Percentiles rank a stretch among this genome's conserved stretches.
Conservation (phyloP, 2,113 vertebrate species). For the Myrmecobius fasciatus region DNA sequence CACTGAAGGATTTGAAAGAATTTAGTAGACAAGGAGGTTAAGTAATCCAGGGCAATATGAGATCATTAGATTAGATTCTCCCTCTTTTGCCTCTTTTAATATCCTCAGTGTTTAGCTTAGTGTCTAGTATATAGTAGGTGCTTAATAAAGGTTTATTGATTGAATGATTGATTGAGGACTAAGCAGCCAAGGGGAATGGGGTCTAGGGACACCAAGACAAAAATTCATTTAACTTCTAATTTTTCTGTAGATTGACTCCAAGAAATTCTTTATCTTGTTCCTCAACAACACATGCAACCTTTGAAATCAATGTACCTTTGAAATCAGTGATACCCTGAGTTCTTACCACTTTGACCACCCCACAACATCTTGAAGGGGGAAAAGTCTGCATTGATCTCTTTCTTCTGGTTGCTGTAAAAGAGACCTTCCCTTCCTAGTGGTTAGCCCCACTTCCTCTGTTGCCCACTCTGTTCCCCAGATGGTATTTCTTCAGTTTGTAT, state of each 20-base stretch:
- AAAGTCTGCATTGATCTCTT: not conserved
- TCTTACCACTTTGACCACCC: not conserved
- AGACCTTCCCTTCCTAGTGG: not conserved
- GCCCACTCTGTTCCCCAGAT: not conserved
- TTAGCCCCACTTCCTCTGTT: slow-evolving; percentile 19
- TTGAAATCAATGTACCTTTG: not conserved
- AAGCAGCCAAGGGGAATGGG: not conserved
- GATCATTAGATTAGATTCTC: not conserved
- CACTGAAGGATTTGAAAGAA: not conserved
- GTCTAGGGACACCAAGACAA: not conserved
- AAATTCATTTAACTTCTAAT: not conserved
- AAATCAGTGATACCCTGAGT: not conserved
- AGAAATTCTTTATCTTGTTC: not conserved
- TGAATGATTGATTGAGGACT: not conserved
- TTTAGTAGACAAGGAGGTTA: not conserved
- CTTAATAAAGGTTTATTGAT: not conserved
- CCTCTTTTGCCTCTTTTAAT: not conserved
- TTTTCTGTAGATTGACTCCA: not conserved
- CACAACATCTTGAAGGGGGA: slow-evolving; percentile 49
- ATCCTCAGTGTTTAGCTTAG: not conserved
- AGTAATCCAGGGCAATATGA: not conserved
- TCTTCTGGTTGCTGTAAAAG: not conserved
- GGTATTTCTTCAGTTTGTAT: fast-evolving
- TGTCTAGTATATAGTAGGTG: not conserved
- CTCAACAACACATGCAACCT: not conserved